Evolutionary conservation across 2,113 vertebrate genomes (phyloP), one percentile per base, ranked within the genome.

Genomic region (Tychaedon coryphoeus): DNA sequence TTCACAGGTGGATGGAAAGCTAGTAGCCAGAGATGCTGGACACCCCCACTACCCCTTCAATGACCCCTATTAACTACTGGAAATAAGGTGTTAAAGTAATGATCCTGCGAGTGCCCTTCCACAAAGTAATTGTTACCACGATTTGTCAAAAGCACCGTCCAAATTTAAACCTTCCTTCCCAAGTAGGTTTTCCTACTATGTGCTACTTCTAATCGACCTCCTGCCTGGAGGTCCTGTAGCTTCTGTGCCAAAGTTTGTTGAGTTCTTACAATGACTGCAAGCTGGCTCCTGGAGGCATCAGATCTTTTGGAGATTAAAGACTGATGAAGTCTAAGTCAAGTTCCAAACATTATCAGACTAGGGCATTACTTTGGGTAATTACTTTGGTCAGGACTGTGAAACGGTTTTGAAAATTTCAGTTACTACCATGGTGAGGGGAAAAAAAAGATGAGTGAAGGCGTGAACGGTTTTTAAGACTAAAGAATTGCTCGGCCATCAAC

Each of bases 21-120:
- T 71, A 7, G 98, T 99, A 74, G 97, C 98, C n/a, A 98, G 99
- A 95, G 99, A 99, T 94, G 99, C 99, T 42, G 98, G 98, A 97
- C 99, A 99, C 95, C 98, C 98, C 62, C 40, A 98, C 85, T 99
- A 99, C 80, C 99, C 99, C 23, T 99, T 99, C 97, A 99, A 98
- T 87, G 99, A 99, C 31, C 98, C 99, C 16, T 99, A 99, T 97
- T 99, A 97, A 98, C 36, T 86, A 8, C 40, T 19, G 48, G 31
- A 93, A 60, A 51, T 12, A 29, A 69, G 66, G 14, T 62, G 48
- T 91, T 62, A 57, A 72, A 78, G 23, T 18, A 56, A 76, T 3
- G 51, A 36, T 79, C 31, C 57, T 25, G 17, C 64, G 22, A 1
- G 0, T n/a, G 10, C 31, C n/a, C 6, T 77, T 54, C 19, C 57